A percentile compares a stretch with the other conserved stretches of the same genome.
Evolutionary conservation across 2,888 invertebrate genomes (phyloP).

Genomic region (Exephanes ischioxanthus): DNA sequence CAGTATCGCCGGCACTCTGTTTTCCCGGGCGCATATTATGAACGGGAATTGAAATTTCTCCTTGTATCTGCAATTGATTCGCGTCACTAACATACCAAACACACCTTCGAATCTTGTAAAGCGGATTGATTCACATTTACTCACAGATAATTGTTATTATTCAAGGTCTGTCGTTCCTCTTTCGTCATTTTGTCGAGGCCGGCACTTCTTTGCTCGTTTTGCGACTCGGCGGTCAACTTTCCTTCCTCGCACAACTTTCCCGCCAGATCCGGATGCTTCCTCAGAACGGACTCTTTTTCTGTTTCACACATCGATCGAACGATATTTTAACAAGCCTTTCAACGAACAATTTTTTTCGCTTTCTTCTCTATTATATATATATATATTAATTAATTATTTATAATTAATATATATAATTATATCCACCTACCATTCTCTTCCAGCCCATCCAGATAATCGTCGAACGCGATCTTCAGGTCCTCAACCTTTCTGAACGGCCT

Average conservation of each 20-base stretch:
- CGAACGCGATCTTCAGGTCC: conserved; percentile 86
- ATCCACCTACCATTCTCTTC: conserved; percentile 85
- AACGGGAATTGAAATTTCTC: conserved; percentile 90
- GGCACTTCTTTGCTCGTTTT: conserved; percentile 87
- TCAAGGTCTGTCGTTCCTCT: conserved; percentile 86
- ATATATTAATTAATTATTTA: background rate
- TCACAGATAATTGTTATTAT: conserved; percentile 84
- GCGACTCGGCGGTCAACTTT: conserved; percentile 87
- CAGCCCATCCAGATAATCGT: conserved; percentile 87
- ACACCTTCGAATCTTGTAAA: background rate
- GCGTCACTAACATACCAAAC: background rate
- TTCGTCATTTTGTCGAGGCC: conserved; percentile 86
- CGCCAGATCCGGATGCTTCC: conserved; percentile 89
- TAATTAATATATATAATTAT: background rate
- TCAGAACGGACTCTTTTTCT: conserved; percentile 87
- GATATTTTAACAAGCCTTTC: background rate
- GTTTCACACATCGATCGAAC: conserved; percentile 64
- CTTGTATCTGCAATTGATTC: conserved; percentile 86
- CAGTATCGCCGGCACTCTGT: conserved; percentile 87
- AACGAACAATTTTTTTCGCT: background rate
- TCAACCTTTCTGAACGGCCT: conserved; percentile 86
- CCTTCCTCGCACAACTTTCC: conserved; percentile 87
- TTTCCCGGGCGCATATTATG: conserved; percentile 89
- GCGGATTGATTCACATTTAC: conserved; percentile 54
- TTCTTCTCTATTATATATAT: too few species aligned